Evolutionary conservation across 2,113 vertebrate genomes (phyloP), one percentile per base, ranked within the genome.

Genomic region (Mesocricetus auratus): DNA sequence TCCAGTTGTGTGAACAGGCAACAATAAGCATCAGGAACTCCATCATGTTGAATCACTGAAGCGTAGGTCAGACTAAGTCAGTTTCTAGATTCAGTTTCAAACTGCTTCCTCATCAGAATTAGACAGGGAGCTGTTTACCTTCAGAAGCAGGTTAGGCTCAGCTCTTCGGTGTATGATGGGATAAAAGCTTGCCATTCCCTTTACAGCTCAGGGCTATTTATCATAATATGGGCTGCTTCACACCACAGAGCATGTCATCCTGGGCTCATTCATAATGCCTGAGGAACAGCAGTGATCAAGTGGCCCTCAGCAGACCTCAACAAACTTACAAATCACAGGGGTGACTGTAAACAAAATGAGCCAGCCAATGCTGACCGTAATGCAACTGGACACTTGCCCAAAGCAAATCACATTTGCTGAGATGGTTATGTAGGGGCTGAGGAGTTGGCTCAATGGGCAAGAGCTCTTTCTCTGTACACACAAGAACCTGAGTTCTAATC

Each of bases 41-140:
- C 66, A 91, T 88, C 83, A 81, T 7, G 1, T 73, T 42, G 78
- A 92, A 29, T 86, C 91, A 42, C 71, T 36, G 58, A 83, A 42
- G 71, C 81, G 4, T 3, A 21, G 39, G 53, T 26, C 17, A 78
- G 69, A 36, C 71, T 75, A 91, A 89, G 60, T 85, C 24, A 6
- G 71, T 87, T 81, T 89, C 93, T 60, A 66, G n/a, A 90, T 89
- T 87, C 45, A 21, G 64, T 93, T 91, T 36, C 15, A 93, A 93
- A 86, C 66, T 64, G 71, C 68, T 56, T 92, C 75, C 58, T 97
- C 81, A 50, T 74, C 68, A 86, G 33, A 71, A 31, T 31, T n/a
- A 26, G 66, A 94, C 56, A 97, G 71, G 58, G 31, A n/a, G 10
- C 68, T 82, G 29, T 45, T 87, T 82, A 47, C 77, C 94, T 90